These are phyloP conservation scores for Cettia cetti DNA, from an alignment of 2,113 vertebrate species.

Conservation along the genomic window DNA sequence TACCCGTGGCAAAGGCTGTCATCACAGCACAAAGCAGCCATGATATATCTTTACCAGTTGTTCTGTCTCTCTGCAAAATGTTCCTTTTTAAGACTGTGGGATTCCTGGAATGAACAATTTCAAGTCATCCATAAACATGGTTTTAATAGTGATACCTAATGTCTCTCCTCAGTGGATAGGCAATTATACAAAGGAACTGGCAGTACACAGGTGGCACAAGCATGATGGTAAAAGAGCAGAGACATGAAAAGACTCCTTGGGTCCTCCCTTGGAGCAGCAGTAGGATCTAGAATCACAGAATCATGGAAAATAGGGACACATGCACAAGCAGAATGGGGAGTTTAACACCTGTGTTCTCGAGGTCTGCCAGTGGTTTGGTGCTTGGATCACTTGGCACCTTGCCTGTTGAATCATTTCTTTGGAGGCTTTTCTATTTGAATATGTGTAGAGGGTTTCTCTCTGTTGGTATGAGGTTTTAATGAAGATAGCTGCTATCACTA, in stretches of 20 bases:
- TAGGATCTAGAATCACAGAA: not conserved
- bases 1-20: not conserved
- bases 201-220: not conserved
- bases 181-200: not conserved
- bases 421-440: not conserved
- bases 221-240: not conserved
- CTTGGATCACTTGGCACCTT: not conserved
- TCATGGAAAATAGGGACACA: not conserved
- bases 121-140: not conserved
- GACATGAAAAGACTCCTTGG: not conserved
- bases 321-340: not conserved
- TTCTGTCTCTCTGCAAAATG: not conserved
- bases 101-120: not conserved
- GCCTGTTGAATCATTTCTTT: not conserved
- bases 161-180: not conserved
- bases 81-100: not conserved
- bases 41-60: not conserved
- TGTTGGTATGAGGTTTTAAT: not conserved
- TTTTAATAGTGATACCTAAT: not conserved
- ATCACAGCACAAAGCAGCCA: not conserved
- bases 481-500: not conserved
- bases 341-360: not conserved
- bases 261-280: not conserved
- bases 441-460: not conserved
- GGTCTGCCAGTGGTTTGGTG: not conserved